phyloP scores from a whole-genome alignment of 1,140 invertebrate genomes.

The Archivesica marissinica region DNA sequence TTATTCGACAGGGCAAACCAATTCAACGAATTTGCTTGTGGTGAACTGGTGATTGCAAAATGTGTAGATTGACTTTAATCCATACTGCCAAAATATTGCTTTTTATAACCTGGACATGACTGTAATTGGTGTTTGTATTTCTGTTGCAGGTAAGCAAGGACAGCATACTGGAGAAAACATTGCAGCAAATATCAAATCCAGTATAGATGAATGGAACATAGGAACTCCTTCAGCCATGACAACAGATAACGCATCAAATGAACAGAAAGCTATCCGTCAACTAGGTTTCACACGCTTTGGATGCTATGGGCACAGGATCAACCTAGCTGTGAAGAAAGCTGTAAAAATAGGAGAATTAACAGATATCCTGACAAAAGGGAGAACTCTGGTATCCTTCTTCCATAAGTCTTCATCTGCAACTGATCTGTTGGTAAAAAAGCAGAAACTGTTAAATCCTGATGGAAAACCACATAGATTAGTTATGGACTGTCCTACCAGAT shows the following conservation, averaged over 20 bases:
- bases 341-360: background rate
- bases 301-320: no score
- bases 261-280: conserved; percentile 18
- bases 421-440: conserved; percentile 30
- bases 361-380: no score
- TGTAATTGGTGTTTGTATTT: background rate
- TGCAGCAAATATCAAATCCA: conserved; percentile 4
- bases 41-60: no score
- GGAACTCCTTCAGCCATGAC: background rate
- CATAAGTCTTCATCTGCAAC: conserved; percentile 33
- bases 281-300: conserved; percentile 24
- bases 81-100: no score
- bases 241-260: conserved; percentile 34
- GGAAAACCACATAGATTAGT: background rate
- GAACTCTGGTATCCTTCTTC: conserved; percentile 20
- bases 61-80: no score
- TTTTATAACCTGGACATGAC: no score
- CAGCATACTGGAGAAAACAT: conserved; percentile 10
- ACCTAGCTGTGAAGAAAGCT: conserved; percentile 24
- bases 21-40: no score
- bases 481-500: conserved; percentile 40
- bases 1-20: no score
- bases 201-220: conserved; percentile 9
- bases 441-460: background rate
- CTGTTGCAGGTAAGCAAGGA: conserved; percentile 13